Base-by-base conservation (phyloP, 2,797 vertebrate genomes). In the Cuniculus paca region DNA sequence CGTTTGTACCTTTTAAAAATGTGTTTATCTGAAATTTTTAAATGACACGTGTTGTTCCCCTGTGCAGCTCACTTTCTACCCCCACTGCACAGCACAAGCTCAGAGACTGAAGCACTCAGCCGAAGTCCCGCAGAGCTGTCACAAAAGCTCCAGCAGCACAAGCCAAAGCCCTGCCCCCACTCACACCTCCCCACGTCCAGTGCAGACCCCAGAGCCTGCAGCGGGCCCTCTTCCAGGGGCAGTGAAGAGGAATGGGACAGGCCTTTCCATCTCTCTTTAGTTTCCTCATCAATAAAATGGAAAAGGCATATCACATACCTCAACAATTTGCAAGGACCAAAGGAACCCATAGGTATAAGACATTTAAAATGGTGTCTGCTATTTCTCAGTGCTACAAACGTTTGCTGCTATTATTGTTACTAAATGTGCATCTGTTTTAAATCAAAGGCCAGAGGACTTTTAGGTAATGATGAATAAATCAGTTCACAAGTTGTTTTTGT, bases 251-350 rank as follows among this genome's bases (percentile, higher is more conserved):
- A 61, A 50, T 9, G 0, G 0, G 42, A 6, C 36, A 81, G 34
- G 9, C 78, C 45, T 75, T 79, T 81, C 34, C 31, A 36, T 34
- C 58, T 83, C 72, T 74, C 52, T 70, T 86, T 77, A 22, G 11
- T 89, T 97, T 85, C 56, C 85, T 91, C 82, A 60, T 79, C 36
- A 68, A 17, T 39, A 86, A 75, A 58, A 70, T 14, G 11, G 28
- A 63, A 50, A 94, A 90, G 24, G 36, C 4, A 17, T 50, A 89
- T 24, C 4, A 0, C 22, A 54, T 36, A n/a, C 2, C 28, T 86
- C 50, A 77, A 19, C 28, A 60, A 80, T 48, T 50, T 81, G 5
- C 45, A 72, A 68, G 50, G 58, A 93, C 54, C 31, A 81, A 80
- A 89, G 19, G 1, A 79, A 84, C 36, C 11, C 34, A 60, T 7